phyloP scores from a whole-genome alignment of 2,797 vertebrate genomes.

The Poecilia velifera region DNA sequence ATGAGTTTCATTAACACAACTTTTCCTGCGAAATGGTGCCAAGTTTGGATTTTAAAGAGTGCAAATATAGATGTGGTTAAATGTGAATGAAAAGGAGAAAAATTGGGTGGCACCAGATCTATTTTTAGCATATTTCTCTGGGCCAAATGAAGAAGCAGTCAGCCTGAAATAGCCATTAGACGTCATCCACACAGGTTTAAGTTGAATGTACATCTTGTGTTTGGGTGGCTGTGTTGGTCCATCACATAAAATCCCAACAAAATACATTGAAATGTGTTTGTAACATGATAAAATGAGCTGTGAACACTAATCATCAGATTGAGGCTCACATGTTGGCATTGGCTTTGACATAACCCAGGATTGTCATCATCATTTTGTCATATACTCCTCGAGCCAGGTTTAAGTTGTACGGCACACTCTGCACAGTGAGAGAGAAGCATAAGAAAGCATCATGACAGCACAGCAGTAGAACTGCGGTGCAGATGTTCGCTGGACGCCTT shows the following conservation, averaged over 20 bases:
- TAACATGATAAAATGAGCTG: neutral
- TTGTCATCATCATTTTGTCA: constrained; percentile 85
- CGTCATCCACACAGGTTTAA: neutral
- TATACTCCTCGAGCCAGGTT: constrained; percentile 81
- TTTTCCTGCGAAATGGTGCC: no score
- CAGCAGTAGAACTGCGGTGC: neutral
- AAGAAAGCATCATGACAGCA: neutral
- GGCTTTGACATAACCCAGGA: constrained; percentile 80
- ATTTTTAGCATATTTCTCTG: neutral
- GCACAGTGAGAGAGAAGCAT: constrained; percentile 3
- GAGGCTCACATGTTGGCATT: constrained; percentile 81
- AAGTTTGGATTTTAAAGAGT: neutral
- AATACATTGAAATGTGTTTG: neutral
- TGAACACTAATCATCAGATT: neutral
- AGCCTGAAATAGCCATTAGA: neutral
- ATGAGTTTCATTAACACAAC: no score
- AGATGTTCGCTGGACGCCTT: neutral
- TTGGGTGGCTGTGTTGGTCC: neutral
- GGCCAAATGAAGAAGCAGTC: neutral
- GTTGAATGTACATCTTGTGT: neutral
- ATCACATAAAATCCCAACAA: neutral
- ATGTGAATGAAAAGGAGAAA: neutral
- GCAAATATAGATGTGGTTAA: neutral
- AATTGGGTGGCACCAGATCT: neutral
- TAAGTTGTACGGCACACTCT: constrained; percentile 84